Evolutionary conservation across 2,797 vertebrate genomes (phyloP), one percentile per base, ranked within the genome.

Genomic region (Enteromius thamalakanensis): DNA sequence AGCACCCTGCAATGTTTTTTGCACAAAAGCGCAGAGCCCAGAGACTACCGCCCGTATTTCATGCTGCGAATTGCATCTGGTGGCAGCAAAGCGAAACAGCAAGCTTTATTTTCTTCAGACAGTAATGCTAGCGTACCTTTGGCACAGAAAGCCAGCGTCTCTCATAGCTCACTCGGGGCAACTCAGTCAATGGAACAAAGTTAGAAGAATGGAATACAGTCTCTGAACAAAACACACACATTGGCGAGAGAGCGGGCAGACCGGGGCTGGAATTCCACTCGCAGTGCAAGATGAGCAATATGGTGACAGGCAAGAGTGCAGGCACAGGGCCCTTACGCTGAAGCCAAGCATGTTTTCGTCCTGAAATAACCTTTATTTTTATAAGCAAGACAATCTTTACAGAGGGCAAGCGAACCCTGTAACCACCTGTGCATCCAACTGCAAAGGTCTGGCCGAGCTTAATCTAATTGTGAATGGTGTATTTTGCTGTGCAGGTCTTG

Each of bases 171-270:
- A 88, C 88, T 88, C 84, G 71, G 86, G 89, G 87, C 87, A 84
- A 85, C 84, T 87, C 89, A 88, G 89, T 87, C 89, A 89, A 86
- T 88, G 89, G 88, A 89, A 89, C 88, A 88, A 89, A 89, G 88
- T 89, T 89, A 89, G 88, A 89, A 88, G 86, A 89, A 88, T 89
- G 86, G 86, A 87, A 89, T 86, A 87, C 87, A 88, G 89, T 88
- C 86, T 85, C 86, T 85, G 86, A 87, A 87, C 87, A 89, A 88
- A 88, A 88, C 86, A 80, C 87, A 89, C 89, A 88, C 78, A 45
- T 72, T 86, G 74, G 80, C 80, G 72, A 82, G 85, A 87, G 71
- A 80, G 80, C 47, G 82, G 76, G 80, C 68, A 87, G 75, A 88
- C 77, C 79, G 34, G 40, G 83, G 84, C 86, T 87, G 86, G 88